phyloP scores from a whole-genome alignment of 2,113 vertebrate genomes.

The Fulmarus glacialis region DNA sequence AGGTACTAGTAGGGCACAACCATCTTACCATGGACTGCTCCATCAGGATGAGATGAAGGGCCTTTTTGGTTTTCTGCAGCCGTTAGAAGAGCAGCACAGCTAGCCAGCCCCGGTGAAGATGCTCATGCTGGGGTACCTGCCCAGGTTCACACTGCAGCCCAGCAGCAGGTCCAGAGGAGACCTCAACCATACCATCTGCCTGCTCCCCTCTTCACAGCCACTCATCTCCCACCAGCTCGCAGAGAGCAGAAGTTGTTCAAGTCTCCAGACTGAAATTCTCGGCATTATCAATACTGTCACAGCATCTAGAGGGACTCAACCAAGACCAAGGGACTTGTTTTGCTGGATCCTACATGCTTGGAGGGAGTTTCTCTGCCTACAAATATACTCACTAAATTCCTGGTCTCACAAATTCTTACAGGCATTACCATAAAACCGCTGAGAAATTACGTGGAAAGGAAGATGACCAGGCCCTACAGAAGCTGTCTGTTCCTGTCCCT shows the following conservation, averaged over 20 bases:
- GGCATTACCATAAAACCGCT: constrained; percentile 24
- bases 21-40: neutral
- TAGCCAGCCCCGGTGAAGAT: neutral
- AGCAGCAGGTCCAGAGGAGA: neutral
- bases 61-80: neutral
- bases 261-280: neutral
- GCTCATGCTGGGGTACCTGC: neutral
- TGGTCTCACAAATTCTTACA: neutral
- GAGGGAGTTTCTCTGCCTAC: neutral
- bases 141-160: neutral
- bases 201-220: neutral
- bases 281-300: neutral
- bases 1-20: neutral
- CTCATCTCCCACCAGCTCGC: neutral
- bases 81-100: neutral
- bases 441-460: constrained; percentile 13
- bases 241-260: neutral
- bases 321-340: constrained; percentile 20
- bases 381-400: neutral
- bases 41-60: neutral
- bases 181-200: neutral
- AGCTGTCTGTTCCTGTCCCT: neutral
- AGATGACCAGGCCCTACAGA: neutral
- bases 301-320: neutral
- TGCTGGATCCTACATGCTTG: neutral